Base-by-base conservation (phyloP, 2,888 invertebrate species). In the Dynastes tityus region DNA sequence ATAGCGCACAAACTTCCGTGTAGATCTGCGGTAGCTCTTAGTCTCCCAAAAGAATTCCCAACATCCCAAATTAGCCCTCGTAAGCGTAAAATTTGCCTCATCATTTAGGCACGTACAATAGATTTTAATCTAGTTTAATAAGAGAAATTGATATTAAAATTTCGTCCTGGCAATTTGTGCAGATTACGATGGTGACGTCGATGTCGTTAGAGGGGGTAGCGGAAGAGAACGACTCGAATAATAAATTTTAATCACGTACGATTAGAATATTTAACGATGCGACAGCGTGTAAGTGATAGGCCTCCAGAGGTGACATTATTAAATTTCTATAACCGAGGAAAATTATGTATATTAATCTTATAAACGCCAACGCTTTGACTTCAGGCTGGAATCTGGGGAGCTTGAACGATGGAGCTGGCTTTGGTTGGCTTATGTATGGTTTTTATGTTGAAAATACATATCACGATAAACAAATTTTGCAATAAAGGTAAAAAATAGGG, bases 211-310 rank as follows among this genome's bases (percentile, higher is more conserved):
- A 32, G 37, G 64, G 32, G 32, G 32, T 37, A 37, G 32, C 2
- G 32, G 32, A 37, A 37, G 32, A 5, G 16, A 40, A n/a, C 32
- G 64, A 40, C 49, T 49, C 16, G n/a, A 67, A 67, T 67, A 67
- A 67, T 67, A 67, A 67, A 67, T 67, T 67, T 67, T 67, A 67
- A 67, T 67, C 67, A 67, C 67, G 67, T 67, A 67, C 67, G 27
- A 67, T 67, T 67, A 67, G 67, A 67, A 67, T 67, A 67, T 45
- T 27, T 67, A 67, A 67, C 27, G 67, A 49, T 45, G 22, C 67
- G 49, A 45, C 49, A 11, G 67, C 13, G 45, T 49, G 49, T 45
- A 67, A 67, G 67, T 67, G 67, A 67, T 67, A 67, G 67, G 67
- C 67, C 67, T 16, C 45, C 67, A 27, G 67, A 67, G 67, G 67